Percentiles rank a stretch among this genome's conserved stretches.
phyloP scores from a whole-genome alignment of 2,797 vertebrate genomes.

The Danionella dracula region DNA sequence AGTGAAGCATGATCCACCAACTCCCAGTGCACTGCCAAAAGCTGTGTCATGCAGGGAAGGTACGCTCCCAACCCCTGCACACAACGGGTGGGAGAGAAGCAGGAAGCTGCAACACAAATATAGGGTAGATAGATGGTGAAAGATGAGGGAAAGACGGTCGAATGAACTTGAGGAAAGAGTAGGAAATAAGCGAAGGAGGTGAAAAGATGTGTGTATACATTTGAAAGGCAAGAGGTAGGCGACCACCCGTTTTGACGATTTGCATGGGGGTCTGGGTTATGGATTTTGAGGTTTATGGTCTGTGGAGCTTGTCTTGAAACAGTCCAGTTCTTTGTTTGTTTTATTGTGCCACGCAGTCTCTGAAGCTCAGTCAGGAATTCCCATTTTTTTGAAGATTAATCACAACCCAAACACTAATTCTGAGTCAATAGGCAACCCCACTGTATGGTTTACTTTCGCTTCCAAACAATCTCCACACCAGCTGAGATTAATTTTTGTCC shows the following conservation, averaged over 20 bases:
- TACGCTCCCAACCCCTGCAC: constrained; percentile 69
- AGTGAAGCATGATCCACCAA: constrained; percentile 81
- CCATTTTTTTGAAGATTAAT: constrained; percentile 73
- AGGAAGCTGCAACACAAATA: constrained; percentile 59
- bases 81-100: constrained; percentile 72
- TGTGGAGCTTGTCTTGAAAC: constrained; percentile 71
- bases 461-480: constrained; percentile 68
- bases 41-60: constrained; percentile 86
- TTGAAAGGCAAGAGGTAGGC: constrained; percentile 31
- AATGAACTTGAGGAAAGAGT: constrained; percentile 17
- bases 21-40: constrained; percentile 77
- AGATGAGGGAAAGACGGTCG: constrained; percentile 32
- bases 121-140: constrained; percentile 36
- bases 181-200: constrained; percentile 37
- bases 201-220: constrained; percentile 31
- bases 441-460: constrained; percentile 68
- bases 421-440: constrained; percentile 62
- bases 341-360: constrained; percentile 62
- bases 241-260: constrained; percentile 71
- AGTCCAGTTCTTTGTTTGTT: constrained; percentile 72
- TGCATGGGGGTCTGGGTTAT: constrained; percentile 56
- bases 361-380: constrained; percentile 69
- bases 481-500: constrained; percentile 61
- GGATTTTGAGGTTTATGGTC: constrained; percentile 71
- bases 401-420: constrained; percentile 71